Evolutionary conservation across 2,797 vertebrate genomes (phyloP).

Genomic region (Siniperca scherzeri): DNA sequence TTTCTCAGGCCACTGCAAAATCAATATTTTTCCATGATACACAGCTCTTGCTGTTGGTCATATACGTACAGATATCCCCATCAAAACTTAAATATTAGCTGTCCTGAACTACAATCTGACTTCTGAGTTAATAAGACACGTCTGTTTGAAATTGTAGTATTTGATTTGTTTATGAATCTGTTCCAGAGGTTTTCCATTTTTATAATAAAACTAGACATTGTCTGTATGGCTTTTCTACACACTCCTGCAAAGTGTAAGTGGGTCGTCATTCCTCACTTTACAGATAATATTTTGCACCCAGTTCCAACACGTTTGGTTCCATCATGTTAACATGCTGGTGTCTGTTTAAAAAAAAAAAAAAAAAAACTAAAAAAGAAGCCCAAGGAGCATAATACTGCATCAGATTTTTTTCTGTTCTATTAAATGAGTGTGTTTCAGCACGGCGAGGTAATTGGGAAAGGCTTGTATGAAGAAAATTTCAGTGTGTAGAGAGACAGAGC

Average conservation of each 20-base stretch:
- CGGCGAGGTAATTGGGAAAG: conserved; percentile 42
- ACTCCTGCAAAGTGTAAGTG: conserved; percentile 36
- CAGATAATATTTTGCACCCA: conserved; percentile 52
- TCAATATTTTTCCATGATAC: conserved; percentile 75
- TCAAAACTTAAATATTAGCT: conserved; percentile 68
- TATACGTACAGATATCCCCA: conserved; percentile 46
- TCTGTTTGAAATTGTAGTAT: conserved; percentile 73
- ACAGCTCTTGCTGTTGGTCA: conserved; percentile 46
- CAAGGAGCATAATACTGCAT: conserved; percentile 42
- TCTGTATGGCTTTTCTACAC: conserved; percentile 9
- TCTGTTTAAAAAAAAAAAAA: conserved; percentile 21
- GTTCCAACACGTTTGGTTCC: conserved; percentile 62
- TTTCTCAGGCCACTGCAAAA: conserved; percentile 69
- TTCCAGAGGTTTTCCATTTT: conserved; percentile 31
- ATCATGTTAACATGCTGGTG: conserved; percentile 49
- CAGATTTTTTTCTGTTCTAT: conserved; percentile 55
- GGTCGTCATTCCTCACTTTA: conserved; percentile 51
- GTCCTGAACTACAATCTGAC: conserved; percentile 20
- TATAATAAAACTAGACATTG: conserved; percentile 29
- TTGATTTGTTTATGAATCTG: conserved; percentile 73
- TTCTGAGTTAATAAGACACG: conserved; percentile 40
- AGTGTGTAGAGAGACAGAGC: conserved; percentile 17
- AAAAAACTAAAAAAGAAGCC: conserved; percentile 2
- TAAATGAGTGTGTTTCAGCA: conserved; percentile 60
- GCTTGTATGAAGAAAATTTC: neutral